Percentiles rank a stretch among this genome's conserved stretches.
Conservation (phyloP, 2,113 vertebrate species). For the Pteruthius melanotis region DNA sequence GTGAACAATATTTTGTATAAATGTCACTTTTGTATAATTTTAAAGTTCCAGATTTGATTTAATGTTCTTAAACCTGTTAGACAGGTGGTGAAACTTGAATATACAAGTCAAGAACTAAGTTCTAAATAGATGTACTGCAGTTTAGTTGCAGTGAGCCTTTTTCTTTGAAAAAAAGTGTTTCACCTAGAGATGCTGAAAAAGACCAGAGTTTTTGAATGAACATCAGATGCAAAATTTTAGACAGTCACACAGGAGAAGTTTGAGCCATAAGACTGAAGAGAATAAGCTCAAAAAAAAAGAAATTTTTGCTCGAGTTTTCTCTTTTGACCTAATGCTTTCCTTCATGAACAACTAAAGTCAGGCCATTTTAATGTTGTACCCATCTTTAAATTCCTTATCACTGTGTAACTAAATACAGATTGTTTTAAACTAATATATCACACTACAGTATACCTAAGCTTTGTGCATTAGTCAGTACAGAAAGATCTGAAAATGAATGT, state of each 20-base stretch:
- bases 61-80: neutral
- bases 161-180: neutral
- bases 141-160: neutral
- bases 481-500: neutral
- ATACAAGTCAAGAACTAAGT: neutral
- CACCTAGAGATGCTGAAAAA: neutral
- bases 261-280: neutral
- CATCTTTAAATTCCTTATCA: neutral
- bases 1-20: neutral
- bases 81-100: neutral
- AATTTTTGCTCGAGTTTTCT: neutral
- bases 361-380: neutral
- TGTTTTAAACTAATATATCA: neutral
- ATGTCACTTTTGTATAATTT: neutral
- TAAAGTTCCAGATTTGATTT: neutral
- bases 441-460: neutral
- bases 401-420: neutral
- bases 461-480: neutral
- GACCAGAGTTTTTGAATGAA: neutral
- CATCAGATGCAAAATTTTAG: neutral
- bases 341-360: neutral
- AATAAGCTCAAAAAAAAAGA: neutral
- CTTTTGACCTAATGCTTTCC: neutral
- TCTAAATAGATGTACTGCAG: neutral
- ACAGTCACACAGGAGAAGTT: neutral